These are phyloP conservation scores for Tapirus terrestris DNA, from an alignment of 2,113 vertebrate species.

Conservation along the genomic window DNA sequence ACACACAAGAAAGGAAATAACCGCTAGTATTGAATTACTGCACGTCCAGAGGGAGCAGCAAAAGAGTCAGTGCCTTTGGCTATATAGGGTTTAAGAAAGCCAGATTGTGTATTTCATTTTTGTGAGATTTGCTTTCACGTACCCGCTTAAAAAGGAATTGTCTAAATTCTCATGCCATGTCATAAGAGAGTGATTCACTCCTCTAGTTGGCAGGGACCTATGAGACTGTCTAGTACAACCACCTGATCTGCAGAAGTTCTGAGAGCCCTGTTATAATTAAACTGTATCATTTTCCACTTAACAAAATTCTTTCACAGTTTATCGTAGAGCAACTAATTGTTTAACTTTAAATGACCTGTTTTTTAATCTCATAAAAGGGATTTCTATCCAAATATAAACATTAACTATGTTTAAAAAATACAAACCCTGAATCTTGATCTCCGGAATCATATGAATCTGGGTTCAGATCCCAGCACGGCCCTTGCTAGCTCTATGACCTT, in stretches of 20 bases:
- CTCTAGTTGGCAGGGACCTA: neutral
- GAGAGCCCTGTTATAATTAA: neutral
- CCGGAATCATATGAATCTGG: neutral
- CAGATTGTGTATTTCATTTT: neutral
- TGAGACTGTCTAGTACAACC: neutral
- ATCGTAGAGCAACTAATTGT: neutral
- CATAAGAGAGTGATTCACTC: neutral
- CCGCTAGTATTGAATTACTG: neutral
- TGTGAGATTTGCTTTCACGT: neutral
- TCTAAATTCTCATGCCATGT: neutral
- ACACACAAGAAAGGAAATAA: neutral
- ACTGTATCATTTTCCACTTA: neutral
- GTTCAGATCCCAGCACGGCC: neutral
- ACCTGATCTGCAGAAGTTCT: neutral
- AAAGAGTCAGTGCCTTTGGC: neutral
- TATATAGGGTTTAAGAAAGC: neutral
- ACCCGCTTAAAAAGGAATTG: neutral
- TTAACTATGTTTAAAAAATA: neutral
- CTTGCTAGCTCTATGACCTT: neutral
- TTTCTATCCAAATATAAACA: neutral
- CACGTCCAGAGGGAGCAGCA: neutral
- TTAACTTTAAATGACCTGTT: slow-evolving; percentile 1
- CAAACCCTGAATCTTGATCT: neutral
- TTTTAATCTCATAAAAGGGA: neutral
- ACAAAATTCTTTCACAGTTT: neutral